Base-by-base conservation (phyloP, 2,888 invertebrate genomes). In the Leucania comma region DNA sequence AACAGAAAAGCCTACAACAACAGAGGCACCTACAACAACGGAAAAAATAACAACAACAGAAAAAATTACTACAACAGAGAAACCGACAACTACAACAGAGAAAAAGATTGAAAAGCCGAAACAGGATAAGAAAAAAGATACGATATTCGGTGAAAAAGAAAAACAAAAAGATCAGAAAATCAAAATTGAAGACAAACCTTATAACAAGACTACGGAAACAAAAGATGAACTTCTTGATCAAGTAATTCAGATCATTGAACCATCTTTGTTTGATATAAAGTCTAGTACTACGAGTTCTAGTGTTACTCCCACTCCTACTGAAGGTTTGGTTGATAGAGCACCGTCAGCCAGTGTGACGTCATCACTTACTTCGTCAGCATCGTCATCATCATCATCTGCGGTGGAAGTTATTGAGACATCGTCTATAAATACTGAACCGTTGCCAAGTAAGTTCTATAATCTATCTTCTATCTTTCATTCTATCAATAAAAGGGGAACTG, bases 51-150 rank as follows among this genome's bases (percentile, higher is more conserved):
- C 72, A 0, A 83, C 87, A 5, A 85, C 87, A 32, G 81, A 85
- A 42, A 85, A 85, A 67, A 83, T 90, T 12, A 85, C 88, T 2
- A 65, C 84, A 32, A 65, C 84, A 20, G 84, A 85, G 32, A 85
- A 85, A 65, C 75, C 86, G 1, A 84, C 90, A 12, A 85, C 88
- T 0, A 65, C 89, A 83, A 46, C 85, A 3, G 85, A 85, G 57
- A 85, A 85, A 50, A 86, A 79, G 76, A 80, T 90, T 9, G 65
- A 87, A 0, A 93, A 94, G 81, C 77, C 84, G 8, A 93, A 94
- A 10, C 90, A 90, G 71, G 94, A 95, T 10, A 95, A 95, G 77
- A 94, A 95, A 69, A 94, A 94, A 88, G 94, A 94, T 0, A 85
- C 85, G 3, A 72, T 85, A 2, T 75, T 70, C 10, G 62, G 59